These are phyloP conservation scores for Eublepharis macularius DNA, from an alignment of 2,113 vertebrate genomes.

Conservation along the genomic window DNA sequence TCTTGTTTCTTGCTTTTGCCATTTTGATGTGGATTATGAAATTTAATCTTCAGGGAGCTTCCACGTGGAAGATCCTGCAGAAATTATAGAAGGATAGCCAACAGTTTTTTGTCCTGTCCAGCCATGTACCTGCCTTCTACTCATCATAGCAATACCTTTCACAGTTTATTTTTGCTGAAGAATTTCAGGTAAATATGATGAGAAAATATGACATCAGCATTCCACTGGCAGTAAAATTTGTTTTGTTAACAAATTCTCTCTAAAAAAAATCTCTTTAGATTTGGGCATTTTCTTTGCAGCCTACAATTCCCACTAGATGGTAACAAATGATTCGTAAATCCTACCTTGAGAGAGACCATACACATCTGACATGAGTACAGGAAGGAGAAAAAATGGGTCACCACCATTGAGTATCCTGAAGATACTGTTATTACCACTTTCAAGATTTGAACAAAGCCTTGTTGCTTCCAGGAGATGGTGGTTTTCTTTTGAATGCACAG, in stretches of 20 bases:
- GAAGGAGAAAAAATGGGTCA: background rate
- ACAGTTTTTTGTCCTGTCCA: background rate
- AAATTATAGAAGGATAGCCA: background rate
- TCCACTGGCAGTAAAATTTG: background rate
- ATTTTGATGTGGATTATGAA: background rate
- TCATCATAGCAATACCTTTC: background rate
- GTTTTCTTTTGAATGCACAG: background rate
- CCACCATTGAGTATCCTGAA: background rate
- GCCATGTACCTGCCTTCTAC: background rate
- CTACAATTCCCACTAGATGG: background rate
- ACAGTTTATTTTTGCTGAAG: background rate
- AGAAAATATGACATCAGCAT: background rate
- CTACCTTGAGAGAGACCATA: background rate
- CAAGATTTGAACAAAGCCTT: background rate
- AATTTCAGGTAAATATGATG: background rate
- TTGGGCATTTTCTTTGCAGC: background rate
- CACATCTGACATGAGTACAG: background rate
- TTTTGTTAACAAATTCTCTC: fast-evolving
- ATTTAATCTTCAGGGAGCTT: background rate
- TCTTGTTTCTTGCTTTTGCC: background rate
- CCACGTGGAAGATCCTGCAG: background rate
- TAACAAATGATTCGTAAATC: background rate
- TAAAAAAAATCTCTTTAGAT: background rate
- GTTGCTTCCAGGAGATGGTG: background rate
- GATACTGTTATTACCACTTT: background rate